Conservation (phyloP, 2,113 vertebrate genomes). For the Eulacestoma nigropectus region DNA sequence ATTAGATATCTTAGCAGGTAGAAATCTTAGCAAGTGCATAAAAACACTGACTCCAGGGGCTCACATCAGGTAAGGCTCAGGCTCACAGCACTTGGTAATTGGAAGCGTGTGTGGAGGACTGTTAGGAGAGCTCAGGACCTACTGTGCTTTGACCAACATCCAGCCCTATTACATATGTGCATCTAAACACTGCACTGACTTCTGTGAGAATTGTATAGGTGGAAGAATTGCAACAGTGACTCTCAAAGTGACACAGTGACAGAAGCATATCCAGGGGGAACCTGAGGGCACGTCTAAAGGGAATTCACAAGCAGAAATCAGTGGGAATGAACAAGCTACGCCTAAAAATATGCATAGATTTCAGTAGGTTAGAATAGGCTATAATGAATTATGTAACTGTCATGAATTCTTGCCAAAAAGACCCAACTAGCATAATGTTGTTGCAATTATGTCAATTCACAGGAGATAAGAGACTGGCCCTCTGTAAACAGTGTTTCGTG, state of each 20-base stretch:
- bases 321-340: not conserved
- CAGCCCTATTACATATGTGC: not conserved
- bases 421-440: conserved; percentile 24
- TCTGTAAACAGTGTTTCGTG: not conserved
- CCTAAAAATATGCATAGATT: conserved; percentile 32
- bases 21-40: not conserved
- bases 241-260: not conserved
- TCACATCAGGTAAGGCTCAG: not conserved
- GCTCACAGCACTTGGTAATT: not conserved
- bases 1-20: not conserved
- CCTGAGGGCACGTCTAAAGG: not conserved
- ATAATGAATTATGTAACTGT: conserved; percentile 50
- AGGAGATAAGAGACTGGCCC: conserved; percentile 24
- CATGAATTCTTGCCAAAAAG: conserved; percentile 43
- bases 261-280: not conserved
- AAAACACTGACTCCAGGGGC: not conserved
- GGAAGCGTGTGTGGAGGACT: not conserved
- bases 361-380: conserved; percentile 40
- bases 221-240: not conserved
- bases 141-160: not conserved
- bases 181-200: not conserved
- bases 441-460: conserved; percentile 48
- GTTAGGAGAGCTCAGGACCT: not conserved
- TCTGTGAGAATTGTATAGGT: not conserved
- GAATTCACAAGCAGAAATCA: not conserved